Conservation (phyloP, 2,888 invertebrate species). For the Mechanitis messenoides region DNA sequence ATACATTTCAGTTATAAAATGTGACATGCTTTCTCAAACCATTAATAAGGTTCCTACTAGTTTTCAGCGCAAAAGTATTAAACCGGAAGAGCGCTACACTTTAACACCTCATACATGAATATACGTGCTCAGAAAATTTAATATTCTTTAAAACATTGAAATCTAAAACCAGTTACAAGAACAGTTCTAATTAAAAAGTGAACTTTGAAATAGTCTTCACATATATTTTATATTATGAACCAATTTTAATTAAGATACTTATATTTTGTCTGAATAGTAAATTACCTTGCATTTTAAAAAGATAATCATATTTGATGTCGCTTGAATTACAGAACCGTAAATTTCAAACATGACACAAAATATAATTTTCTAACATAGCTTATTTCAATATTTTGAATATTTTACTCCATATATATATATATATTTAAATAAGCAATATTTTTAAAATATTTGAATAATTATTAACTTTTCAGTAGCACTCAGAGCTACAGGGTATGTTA, state of each 20-base stretch:
- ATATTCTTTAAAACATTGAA: background rate
- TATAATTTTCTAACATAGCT: too few species aligned
- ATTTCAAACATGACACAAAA: too few species aligned
- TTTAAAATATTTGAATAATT: background rate
- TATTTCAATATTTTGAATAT: too few species aligned
- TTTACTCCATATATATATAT: background rate
- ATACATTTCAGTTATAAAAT: background rate
- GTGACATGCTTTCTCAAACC: background rate
- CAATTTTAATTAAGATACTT: too few species aligned
- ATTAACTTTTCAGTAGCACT: background rate
- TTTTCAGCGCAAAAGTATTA: background rate
- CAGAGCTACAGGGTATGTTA: slow-evolving; percentile 7
- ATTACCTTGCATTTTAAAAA: too few species aligned
- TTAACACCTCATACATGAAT: background rate
- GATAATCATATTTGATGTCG: too few species aligned
- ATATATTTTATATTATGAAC: too few species aligned
- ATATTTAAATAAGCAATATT: background rate
- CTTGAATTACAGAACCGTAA: too few species aligned
- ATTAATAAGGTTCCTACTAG: background rate
- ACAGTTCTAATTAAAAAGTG: too few species aligned
- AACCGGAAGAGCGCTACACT: background rate
- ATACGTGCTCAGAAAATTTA: background rate
- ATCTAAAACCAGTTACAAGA: too few species aligned
- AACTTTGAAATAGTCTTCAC: too few species aligned
- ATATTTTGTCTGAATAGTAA: too few species aligned